These are phyloP conservation scores for Bombus ignitus DNA, from an alignment of 1,140 invertebrate genomes.

Conservation along the genomic window DNA sequence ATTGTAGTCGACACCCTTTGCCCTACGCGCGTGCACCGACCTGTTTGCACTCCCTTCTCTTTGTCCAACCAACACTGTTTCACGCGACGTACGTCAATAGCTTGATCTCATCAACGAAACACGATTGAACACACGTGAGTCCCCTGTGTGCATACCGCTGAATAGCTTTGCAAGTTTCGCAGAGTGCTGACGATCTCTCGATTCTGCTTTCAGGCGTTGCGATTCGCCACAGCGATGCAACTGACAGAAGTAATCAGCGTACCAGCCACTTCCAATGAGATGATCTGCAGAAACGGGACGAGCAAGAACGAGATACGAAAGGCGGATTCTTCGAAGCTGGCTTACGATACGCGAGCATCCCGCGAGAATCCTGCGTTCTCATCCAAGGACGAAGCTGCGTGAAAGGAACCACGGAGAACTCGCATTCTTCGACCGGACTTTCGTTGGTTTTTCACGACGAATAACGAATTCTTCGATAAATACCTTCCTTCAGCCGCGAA, in stretches of 20 bases:
- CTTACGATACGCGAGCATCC: not conserved
- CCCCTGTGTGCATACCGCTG: too few species aligned
- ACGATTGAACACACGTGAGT: not conserved
- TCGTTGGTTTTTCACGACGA: not conserved
- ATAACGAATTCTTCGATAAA: not conserved
- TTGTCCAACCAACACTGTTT: not conserved
- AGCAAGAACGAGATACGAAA: conserved; percentile 10
- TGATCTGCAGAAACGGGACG: not conserved
- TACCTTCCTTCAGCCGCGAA: not conserved
- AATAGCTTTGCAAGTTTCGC: not conserved
- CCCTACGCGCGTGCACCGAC: too few species aligned
- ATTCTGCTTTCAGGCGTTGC: conserved; percentile 65
- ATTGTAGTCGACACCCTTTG: not conserved
- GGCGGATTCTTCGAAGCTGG: not conserved
- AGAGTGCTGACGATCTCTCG: not conserved
- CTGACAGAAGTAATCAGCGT: conserved; percentile 68
- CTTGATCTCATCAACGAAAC: not conserved
- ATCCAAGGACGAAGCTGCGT: conserved; percentile 42
- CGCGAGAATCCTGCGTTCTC: conserved; percentile 51
- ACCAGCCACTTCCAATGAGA: conserved; percentile 20
- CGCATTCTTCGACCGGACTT: not conserved
- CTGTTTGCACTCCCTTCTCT: not conserved
- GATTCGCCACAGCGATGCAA: conserved; percentile 67
- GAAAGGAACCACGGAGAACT: not conserved
- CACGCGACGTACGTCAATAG: not conserved